phyloP scores from a whole-genome alignment of 1,140 invertebrate species.

The Listronotus bonariensis region DNA sequence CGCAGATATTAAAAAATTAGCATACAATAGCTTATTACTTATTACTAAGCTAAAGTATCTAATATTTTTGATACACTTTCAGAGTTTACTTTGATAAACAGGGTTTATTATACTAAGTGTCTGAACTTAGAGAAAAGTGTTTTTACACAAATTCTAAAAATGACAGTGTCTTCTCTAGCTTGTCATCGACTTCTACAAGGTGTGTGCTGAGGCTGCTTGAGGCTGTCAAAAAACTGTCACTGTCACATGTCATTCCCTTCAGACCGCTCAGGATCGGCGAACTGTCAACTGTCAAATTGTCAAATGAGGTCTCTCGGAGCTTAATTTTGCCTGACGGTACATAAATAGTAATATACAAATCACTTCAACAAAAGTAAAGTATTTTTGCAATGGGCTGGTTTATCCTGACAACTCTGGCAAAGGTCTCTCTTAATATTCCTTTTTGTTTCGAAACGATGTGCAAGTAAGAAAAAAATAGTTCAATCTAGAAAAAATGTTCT shows the following conservation, averaged over 20 bases:
- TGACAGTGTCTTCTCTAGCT: slow-evolving; percentile 52
- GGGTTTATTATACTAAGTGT: too few species aligned
- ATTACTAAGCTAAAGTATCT: too few species aligned
- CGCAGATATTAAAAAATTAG: too few species aligned
- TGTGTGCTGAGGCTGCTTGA: slow-evolving; percentile 37
- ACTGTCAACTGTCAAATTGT: slow-evolving; percentile 14
- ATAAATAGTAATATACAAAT: slow-evolving; percentile 35
- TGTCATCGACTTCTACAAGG: slow-evolving; percentile 44
- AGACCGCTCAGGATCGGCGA: slow-evolving; percentile 16
- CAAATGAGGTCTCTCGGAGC: slow-evolving; percentile 38
- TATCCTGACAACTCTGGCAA: not conserved
- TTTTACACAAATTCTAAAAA: slow-evolving; percentile 37
- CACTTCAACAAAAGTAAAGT: slow-evolving; percentile 10
- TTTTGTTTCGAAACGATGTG: too few species aligned
- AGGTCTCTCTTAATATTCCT: not conserved
- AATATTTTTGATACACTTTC: too few species aligned
- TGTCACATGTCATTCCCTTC: slow-evolving; percentile 19
- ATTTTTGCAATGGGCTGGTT: slow-evolving; percentile 2
- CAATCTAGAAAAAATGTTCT: too few species aligned
- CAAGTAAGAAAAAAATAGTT: too few species aligned
- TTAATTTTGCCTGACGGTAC: slow-evolving; percentile 50
- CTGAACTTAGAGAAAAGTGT: too few species aligned
- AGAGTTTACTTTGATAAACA: too few species aligned
- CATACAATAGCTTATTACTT: too few species aligned
- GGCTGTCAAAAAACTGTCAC: slow-evolving; percentile 31